phyloP scores from a whole-genome alignment of 2,113 vertebrate species.

The Arvicanthis niloticus region DNA sequence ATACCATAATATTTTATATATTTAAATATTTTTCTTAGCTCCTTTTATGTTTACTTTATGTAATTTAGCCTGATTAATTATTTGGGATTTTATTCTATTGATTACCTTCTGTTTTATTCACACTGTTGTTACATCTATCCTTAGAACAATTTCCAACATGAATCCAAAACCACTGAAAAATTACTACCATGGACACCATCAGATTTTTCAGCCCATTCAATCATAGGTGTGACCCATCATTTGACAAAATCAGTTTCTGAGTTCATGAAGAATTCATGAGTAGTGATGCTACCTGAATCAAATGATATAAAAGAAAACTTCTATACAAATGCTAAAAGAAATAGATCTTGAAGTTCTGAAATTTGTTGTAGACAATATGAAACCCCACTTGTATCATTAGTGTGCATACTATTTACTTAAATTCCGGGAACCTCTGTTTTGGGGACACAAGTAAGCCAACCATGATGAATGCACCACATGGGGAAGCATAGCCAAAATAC shows the following conservation, averaged over 20 bases:
- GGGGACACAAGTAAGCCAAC: not conserved
- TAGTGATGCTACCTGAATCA: not conserved
- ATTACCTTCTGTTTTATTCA: not conserved
- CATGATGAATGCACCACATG: not conserved
- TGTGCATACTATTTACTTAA: not conserved
- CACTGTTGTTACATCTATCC: too few relatives aligned
- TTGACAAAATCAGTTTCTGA: not conserved
- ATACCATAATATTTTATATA: not conserved
- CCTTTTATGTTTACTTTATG: not conserved
- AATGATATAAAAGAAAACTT: not conserved
- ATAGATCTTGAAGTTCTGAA: not conserved
- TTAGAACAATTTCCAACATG: not conserved
- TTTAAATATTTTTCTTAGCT: not conserved
- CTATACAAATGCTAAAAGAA: not conserved
- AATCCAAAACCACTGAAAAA: not conserved
- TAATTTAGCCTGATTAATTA: not conserved
- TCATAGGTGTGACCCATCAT: not conserved
- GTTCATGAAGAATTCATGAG: not conserved
- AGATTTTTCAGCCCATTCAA: not conserved
- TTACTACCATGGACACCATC: too few relatives aligned
- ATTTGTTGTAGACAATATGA: not conserved
- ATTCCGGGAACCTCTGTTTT: not conserved
- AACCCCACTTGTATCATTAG: not conserved
- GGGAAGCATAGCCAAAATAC: not conserved
- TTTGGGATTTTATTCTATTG: not conserved